A percentile compares a stretch with the other conserved stretches of the same genome.
Conservation (phyloP, 2,888 invertebrate genomes). For the Nezara viridula region DNA sequence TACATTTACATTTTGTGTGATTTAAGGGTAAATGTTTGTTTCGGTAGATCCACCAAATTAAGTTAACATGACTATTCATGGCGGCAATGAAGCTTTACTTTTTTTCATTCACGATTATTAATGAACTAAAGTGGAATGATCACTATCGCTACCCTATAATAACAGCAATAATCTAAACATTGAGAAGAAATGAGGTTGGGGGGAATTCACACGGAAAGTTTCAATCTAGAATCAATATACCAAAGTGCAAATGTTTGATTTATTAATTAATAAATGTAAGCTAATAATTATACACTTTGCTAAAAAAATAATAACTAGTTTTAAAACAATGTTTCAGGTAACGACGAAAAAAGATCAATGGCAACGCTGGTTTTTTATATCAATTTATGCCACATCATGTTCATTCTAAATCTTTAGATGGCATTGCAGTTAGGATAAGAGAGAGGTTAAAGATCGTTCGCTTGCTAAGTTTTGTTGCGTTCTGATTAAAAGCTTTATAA, state of each 20-base stretch:
- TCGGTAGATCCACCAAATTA: not conserved
- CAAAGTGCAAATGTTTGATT: not conserved
- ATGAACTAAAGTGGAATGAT: no score
- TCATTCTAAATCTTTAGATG: not conserved
- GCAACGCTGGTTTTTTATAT: not conserved
- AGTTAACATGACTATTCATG: not conserved
- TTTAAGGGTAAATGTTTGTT: not conserved
- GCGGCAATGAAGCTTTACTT: not conserved
- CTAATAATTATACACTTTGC: not conserved
- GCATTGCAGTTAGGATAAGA: not conserved
- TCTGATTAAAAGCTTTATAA: slow-evolving; percentile 66
- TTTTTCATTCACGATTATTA: not conserved
- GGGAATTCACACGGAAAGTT: not conserved
- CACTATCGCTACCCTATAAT: no score
- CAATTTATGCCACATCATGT: slow-evolving; percentile 53
- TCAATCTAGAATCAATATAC: not conserved
- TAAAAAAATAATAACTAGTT: not conserved
- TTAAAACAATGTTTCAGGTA: not conserved
- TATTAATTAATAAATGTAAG: not conserved
- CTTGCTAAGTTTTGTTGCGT: not conserved
- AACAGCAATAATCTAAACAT: no score
- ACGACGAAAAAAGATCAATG: not conserved
- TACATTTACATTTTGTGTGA: no score
- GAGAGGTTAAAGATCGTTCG: slow-evolving; percentile 38
- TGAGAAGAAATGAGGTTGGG: not conserved